Conservation (phyloP, 2,888 invertebrate species). For the Mesorhabditis belari region DNA sequence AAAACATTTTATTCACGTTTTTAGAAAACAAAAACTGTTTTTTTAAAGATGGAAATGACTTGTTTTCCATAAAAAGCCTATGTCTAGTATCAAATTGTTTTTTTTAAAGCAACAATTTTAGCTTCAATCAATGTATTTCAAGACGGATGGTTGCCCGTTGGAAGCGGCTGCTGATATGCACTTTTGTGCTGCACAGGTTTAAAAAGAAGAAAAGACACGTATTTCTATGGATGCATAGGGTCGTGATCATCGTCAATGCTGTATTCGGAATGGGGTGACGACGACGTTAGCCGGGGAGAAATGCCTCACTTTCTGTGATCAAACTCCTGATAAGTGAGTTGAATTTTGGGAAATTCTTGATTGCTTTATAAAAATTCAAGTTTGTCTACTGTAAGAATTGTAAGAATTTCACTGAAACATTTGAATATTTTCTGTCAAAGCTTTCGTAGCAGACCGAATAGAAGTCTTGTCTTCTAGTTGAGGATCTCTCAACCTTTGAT, state of each 20-base stretch:
- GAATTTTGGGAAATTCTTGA: too few species aligned
- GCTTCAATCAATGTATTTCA: conserved; percentile 52
- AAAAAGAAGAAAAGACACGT: neutral
- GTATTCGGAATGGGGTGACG: conserved; percentile 35
- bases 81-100: neutral
- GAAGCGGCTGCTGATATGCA: conserved; percentile 50
- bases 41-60: neutral
- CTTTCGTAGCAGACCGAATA: too few species aligned
- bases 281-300: conserved; percentile 45
- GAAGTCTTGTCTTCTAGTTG: too few species aligned
- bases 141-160: conserved; percentile 46
- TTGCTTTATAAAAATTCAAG: neutral
- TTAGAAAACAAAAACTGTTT: neutral
- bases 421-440: too few species aligned
- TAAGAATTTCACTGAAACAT: too few species aligned
- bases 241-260: conserved; percentile 26
- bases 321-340: conserved; percentile 37
- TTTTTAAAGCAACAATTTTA: conserved; percentile 30
- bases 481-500: too few species aligned
- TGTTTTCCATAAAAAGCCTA: too few species aligned
- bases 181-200: conserved; percentile 44
- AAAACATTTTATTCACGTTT: too few species aligned
- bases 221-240: neutral
- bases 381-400: neutral
- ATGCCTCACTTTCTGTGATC: conserved; percentile 46